Conservation (phyloP, 2,888 invertebrate genomes). For the Chaetogeoica ovagalla region DNA sequence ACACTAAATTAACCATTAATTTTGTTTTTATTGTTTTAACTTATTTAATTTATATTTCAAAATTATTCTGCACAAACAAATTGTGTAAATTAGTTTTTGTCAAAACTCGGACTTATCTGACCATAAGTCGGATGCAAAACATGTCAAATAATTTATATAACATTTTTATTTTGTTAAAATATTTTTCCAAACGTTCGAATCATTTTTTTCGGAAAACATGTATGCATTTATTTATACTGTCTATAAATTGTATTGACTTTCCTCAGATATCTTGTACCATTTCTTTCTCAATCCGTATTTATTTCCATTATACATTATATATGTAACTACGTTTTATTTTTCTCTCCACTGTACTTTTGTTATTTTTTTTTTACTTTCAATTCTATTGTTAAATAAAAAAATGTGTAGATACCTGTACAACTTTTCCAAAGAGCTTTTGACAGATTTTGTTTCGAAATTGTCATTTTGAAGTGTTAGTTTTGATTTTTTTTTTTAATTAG, state of each 20-base stretch:
- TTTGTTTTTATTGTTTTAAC: constrained; percentile 13
- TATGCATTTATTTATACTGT: constrained; percentile 27
- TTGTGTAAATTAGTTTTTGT: not conserved
- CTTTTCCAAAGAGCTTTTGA: constrained; percentile 24
- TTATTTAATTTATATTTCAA: constrained; percentile 15
- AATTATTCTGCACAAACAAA: not conserved
- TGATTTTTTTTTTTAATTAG: constrained; percentile 28
- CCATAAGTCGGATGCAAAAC: not conserved
- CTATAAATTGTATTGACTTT: constrained; percentile 6
- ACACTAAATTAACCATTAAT: not conserved
- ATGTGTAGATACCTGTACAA: constrained; percentile 39
- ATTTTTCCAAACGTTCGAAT: constrained; percentile 5
- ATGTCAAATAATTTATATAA: constrained; percentile 15
- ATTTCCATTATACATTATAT: constrained; percentile 1
- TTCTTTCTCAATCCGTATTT: constrained; percentile 2
- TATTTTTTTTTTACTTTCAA: not conserved
- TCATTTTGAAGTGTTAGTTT: constrained; percentile 19
- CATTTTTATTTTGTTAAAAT: constrained; percentile 6
- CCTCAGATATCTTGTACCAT: constrained; percentile 25
- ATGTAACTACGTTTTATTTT: not conserved
- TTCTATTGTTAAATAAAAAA: constrained; percentile 13
- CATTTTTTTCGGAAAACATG: constrained; percentile 20
- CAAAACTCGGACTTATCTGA: not conserved
- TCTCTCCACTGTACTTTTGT: constrained; percentile 4
- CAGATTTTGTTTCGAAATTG: constrained; percentile 15